Conservation (phyloP, 2,797 vertebrate genomes). For the Cheirogaleus major region DNA sequence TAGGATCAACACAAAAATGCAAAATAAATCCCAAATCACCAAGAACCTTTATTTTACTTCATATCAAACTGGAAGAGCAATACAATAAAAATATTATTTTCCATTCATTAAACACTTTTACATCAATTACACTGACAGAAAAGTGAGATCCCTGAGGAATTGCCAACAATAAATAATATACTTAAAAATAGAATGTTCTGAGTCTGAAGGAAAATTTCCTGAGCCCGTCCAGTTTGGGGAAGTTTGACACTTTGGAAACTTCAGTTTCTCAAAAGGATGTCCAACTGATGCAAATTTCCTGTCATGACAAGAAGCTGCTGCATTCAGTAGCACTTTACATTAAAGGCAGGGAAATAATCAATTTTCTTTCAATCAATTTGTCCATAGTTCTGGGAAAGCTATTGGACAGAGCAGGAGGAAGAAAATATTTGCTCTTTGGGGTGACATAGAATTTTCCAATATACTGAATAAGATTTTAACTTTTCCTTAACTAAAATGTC, state of each 20-base stretch:
- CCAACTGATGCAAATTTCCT: constrained; percentile 62
- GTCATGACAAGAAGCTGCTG: neutral
- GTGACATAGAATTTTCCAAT: neutral
- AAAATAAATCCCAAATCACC: constrained; percentile 43
- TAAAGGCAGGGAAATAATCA: neutral
- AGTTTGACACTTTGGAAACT: constrained; percentile 57
- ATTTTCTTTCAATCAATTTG: neutral
- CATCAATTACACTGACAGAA: constrained; percentile 36
- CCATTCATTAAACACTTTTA: constrained; percentile 42
- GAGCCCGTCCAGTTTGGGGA: constrained; percentile 59
- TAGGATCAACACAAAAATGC: neutral
- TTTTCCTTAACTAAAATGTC: neutral
- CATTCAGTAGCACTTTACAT: neutral
- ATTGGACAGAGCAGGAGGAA: neutral
- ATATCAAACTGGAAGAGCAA: constrained; percentile 44
- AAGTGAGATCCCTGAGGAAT: constrained; percentile 60
- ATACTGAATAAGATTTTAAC: neutral
- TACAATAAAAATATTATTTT: constrained; percentile 51
- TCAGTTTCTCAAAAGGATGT: constrained; percentile 74
- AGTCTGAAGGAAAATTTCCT: constrained; percentile 45
- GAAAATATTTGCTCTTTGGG: neutral
- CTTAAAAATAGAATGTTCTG: constrained; percentile 23
- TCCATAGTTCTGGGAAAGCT: neutral
- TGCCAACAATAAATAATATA: constrained; percentile 74
- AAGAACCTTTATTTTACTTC: constrained; percentile 70